These are phyloP conservation scores for Cairina moschata DNA, from an alignment of 2,113 vertebrate species.

Conservation along the genomic window DNA sequence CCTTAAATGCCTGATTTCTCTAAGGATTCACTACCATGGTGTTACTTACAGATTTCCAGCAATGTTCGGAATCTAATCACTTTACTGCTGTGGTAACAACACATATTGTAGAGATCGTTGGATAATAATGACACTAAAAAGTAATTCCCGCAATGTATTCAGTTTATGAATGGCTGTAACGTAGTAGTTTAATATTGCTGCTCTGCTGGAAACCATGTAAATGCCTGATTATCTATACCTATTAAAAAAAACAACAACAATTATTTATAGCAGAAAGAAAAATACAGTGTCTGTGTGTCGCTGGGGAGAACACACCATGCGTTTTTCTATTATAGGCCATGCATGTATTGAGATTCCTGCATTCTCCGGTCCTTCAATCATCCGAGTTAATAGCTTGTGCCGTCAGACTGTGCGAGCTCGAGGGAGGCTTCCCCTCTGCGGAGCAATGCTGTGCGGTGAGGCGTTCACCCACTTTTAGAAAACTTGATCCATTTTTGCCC, in stretches of 20 bases:
- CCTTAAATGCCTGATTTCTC: background rate
- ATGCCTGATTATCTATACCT: conserved; percentile 68
- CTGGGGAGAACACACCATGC: background rate
- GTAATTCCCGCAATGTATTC: conserved; percentile 27
- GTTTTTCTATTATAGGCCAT: background rate
- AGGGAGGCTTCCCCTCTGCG: background rate
- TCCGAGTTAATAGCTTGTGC: conserved; percentile 42
- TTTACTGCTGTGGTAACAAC: background rate
- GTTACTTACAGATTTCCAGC: conserved; percentile 45
- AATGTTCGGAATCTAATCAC: conserved; percentile 1
- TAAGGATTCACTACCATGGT: background rate
- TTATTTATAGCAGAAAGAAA: conserved; percentile 71
- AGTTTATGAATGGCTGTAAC: conserved; percentile 58
- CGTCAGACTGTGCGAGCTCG: background rate
- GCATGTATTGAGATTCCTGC: conserved; percentile 13
- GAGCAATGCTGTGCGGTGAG: background rate
- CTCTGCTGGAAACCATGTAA: conserved; percentile 68
- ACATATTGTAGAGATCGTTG: background rate
- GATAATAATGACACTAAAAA: conserved; percentile 60
- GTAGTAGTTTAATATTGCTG: conserved; percentile 67
- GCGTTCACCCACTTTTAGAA: background rate
- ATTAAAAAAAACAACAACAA: conserved; percentile 30
- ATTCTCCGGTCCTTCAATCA: conserved; percentile 27
- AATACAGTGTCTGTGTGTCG: conserved; percentile 45
- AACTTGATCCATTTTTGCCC: conserved; percentile 7